phyloP scores from a whole-genome alignment of 2,888 invertebrate genomes.

The Tetragnatha montana region DNA sequence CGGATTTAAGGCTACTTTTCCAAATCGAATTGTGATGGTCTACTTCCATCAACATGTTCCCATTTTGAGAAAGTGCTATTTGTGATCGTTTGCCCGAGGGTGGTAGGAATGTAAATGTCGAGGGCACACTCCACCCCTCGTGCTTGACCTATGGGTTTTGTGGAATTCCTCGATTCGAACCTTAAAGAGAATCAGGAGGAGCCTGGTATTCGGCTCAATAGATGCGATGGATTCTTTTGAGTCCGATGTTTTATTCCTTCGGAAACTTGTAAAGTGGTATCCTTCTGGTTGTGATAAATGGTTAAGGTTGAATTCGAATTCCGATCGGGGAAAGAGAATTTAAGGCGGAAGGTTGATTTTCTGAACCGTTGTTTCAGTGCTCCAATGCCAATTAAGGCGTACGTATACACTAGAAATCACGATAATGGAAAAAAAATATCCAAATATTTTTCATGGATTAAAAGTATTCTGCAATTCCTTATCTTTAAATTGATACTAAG shows the following conservation, averaged over 20 bases:
- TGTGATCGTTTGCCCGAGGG: background rate
- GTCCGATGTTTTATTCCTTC: background rate
- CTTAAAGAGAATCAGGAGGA: background rate
- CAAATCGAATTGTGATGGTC: background rate
- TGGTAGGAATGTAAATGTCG: background rate
- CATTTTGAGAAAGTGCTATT: background rate
- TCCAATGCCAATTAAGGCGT: no score
- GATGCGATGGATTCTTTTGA: background rate
- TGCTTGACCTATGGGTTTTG: background rate
- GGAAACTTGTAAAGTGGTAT: background rate
- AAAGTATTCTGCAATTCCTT: no score
- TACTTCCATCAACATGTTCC: background rate
- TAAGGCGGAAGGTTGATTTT: no score
- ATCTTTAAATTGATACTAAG: no score
- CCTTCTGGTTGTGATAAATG: background rate
- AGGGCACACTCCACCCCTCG: background rate
- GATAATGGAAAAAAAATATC: no score
- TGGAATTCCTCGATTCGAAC: background rate
- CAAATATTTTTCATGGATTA: no score
- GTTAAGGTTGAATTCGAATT: background rate
- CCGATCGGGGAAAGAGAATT: no score
- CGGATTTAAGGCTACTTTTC: background rate
- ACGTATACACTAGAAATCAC: no score
- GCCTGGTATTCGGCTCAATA: background rate
- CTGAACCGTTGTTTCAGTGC: no score